Evolutionary conservation across 2,113 vertebrate genomes (phyloP).

Genomic region (Erpornis zantholeuca): DNA sequence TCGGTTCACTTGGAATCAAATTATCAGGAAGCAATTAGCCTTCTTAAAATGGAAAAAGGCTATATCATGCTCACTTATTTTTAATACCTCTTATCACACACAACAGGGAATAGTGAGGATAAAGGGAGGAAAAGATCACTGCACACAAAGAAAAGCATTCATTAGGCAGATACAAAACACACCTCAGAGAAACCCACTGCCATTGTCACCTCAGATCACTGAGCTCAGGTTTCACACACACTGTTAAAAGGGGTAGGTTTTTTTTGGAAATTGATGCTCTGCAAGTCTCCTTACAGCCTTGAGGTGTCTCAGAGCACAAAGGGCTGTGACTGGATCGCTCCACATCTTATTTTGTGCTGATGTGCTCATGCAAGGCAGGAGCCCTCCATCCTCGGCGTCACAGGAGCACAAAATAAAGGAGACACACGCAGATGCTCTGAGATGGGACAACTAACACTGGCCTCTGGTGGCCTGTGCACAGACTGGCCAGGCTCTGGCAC

Average conservation of each 20-base stretch:
- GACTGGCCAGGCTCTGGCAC: not conserved
- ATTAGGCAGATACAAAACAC: not conserved
- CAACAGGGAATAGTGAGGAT: not conserved
- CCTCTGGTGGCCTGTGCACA: conserved; percentile 47
- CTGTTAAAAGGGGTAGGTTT: not conserved
- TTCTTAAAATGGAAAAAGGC: conserved; percentile 8
- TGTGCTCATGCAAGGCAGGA: not conserved
- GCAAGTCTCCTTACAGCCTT: not conserved
- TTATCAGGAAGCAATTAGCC: conserved; percentile 11
- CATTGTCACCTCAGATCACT: not conserved
- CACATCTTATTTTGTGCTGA: not conserved
- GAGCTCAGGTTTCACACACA: not conserved
- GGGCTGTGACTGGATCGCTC: not conserved
- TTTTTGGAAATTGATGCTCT: not conserved
- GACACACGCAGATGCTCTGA: not conserved
- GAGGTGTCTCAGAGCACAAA: not conserved
- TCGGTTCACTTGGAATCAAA: conserved; percentile 1
- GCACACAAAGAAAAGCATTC: not conserved
- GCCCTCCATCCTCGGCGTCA: not conserved
- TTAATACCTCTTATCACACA: conserved; percentile 25
- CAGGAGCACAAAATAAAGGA: not conserved
- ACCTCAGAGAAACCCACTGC: not conserved
- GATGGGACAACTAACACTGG: conserved; percentile 52
- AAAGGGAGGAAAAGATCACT: not conserved
- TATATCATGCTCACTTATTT: not conserved